These are phyloP conservation scores for Heterochromis multidens DNA, from an alignment of 2,113 vertebrate species.

Conservation along the genomic window DNA sequence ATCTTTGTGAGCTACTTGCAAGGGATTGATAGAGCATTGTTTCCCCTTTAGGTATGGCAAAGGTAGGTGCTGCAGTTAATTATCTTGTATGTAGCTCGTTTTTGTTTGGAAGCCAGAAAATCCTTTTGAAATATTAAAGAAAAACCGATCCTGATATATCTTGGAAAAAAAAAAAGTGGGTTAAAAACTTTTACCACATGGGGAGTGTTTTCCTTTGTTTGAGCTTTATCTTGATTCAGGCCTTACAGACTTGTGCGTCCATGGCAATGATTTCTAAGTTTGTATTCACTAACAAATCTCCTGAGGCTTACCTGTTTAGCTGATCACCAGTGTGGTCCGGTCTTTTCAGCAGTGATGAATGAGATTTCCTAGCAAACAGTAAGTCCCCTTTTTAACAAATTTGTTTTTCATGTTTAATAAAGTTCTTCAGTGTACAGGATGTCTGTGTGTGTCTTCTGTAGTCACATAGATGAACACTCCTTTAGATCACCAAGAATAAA, in stretches of 20 bases:
- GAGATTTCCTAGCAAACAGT: not conserved
- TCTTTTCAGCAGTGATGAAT: not conserved
- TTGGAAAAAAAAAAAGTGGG: not conserved
- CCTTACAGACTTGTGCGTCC: not conserved
- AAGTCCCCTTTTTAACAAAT: conserved; percentile 17
- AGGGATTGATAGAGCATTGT: not conserved
- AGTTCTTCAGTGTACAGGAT: conserved; percentile 1
- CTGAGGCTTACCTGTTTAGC: not conserved
- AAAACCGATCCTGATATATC: not conserved
- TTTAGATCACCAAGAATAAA: conserved; percentile 64
- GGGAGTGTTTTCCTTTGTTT: not conserved
- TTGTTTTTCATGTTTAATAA: conserved; percentile 63
- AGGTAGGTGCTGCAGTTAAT: conserved; percentile 36
- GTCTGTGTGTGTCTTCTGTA: not conserved
- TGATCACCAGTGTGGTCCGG: not conserved
- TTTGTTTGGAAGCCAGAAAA: not conserved
- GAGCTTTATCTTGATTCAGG: not conserved
- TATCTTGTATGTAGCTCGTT: not conserved
- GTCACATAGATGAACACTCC: not conserved
- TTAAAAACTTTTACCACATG: not conserved
- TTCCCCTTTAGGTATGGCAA: conserved; percentile 16
- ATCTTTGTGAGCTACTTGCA: not conserved
- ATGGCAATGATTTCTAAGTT: not conserved
- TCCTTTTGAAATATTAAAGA: not conserved
- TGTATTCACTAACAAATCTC: not conserved